Evolutionary conservation across 2,888 invertebrate genomes (phyloP), one percentile per base, ranked within the genome.

Genomic region (Pogonocherus hispidulus): DNA sequence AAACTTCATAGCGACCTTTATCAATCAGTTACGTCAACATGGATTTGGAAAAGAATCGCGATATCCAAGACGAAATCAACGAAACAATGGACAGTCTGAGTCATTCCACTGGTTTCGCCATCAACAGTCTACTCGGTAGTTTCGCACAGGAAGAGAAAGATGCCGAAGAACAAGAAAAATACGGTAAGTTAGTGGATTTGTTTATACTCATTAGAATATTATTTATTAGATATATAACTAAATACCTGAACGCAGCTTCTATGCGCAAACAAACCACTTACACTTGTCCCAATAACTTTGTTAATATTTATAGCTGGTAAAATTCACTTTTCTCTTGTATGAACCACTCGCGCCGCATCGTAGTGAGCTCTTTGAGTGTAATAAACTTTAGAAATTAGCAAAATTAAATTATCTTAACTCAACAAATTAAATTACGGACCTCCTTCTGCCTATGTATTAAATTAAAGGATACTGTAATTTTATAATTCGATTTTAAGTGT

Each of bases 401-500:
- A 72, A 70, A 74, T 72, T 66, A 18, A 74, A 74, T 74, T 74
- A 74, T 52, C 70, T 63, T 56, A 27, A 27, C 27, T 27, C 27
- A 27, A 16, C 41, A 74, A 74, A 74, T 74, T 62, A 63, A 74
- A 74, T 74, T 74, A 74, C 55, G 67, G 54, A 20, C 63, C 64
- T 64, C 56, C 63, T 52, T 52, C 54, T 46, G 54, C 46, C 19
- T 19, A 47, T 52, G 64, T 71, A 73, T 73, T 70, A 70, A 75
- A 74, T 75, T 76, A 71, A 73, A 62, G 73, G 71, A 73, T 72
- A 62, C 63, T 63, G 27, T 46, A 66, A 19, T 62, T 63, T 63
- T 64, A 55, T 73, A 76, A 75, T 76, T 75, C 47, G 72, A 76
- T 74, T 74, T 72, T 70, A 60, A 54, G 18, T 19, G 19, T 49